phyloP scores from a whole-genome alignment of 1,140 invertebrate genomes.

The Zaprionus capensis region DNA sequence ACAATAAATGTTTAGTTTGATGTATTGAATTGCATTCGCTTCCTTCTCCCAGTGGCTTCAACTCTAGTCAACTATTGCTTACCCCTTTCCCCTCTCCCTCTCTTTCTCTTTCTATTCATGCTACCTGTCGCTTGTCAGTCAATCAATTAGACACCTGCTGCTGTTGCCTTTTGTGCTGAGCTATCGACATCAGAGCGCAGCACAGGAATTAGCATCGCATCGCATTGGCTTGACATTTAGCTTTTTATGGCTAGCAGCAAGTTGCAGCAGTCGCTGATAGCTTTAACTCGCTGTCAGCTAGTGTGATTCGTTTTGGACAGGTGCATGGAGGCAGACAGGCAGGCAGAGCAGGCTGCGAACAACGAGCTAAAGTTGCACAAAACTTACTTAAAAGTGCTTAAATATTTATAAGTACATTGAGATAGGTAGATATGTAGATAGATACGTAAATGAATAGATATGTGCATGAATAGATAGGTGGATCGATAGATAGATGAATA shows the following conservation, averaged over 20 bases:
- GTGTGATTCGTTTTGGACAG: neutral
- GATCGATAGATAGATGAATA: neutral
- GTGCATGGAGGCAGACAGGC: slow-evolving; percentile 17
- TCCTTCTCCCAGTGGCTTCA: neutral
- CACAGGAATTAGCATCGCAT: slow-evolving; percentile 24
- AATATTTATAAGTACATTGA: neutral
- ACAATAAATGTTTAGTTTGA: slow-evolving; percentile 65
- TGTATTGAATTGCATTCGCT: slow-evolving; percentile 61
- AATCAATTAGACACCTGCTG: slow-evolving; percentile 74
- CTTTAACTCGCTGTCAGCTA: slow-evolving; percentile 1
- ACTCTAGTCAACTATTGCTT: slow-evolving; percentile 1
- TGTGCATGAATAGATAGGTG: neutral
- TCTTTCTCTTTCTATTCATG: slow-evolving; percentile 35
- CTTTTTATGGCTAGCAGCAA: slow-evolving; percentile 25
- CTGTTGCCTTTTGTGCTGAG: slow-evolving; percentile 51
- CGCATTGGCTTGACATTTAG: slow-evolving; percentile 12
- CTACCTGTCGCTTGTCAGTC: slow-evolving; percentile 63
- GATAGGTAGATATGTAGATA: neutral
- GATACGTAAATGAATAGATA: neutral
- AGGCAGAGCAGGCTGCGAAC: neutral
- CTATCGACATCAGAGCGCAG: slow-evolving; percentile 6
- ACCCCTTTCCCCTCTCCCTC: neutral
- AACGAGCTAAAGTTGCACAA: neutral
- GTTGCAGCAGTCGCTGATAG: slow-evolving; percentile 12
- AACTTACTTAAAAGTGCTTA: neutral